These are phyloP conservation scores for Drosophila melanocephala DNA, from an alignment of 2,888 invertebrate genomes.

Conservation along the genomic window DNA sequence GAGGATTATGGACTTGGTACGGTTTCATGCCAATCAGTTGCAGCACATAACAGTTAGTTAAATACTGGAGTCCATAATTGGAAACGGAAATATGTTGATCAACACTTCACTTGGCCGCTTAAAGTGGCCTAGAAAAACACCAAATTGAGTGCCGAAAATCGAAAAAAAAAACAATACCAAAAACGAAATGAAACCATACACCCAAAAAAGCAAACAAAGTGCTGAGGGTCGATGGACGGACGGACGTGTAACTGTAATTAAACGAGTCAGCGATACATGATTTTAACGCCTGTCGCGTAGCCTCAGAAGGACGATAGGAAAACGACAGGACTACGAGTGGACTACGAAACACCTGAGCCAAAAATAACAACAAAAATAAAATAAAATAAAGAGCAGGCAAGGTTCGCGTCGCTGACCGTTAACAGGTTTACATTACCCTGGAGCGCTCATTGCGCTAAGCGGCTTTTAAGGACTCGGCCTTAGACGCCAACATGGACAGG, in stretches of 20 bases:
- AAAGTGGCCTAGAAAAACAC: conserved; percentile 25
- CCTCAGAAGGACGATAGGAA: conserved; percentile 36
- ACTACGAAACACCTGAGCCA: conserved; percentile 49
- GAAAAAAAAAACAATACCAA: conserved; percentile 11
- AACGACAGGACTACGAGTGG: conserved; percentile 4
- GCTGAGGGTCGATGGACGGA: neutral
- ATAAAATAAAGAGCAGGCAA: conserved; percentile 3
- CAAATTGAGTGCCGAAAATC: conserved; percentile 20
- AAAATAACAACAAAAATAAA: conserved; percentile 16
- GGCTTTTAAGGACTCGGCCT: conserved; percentile 75
- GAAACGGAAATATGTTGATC: conserved; percentile 65
- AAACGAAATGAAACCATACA: conserved; percentile 21
- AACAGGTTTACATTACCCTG: conserved; percentile 72
- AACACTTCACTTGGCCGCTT: conserved; percentile 48
- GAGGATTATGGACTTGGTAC: conserved; percentile 5
- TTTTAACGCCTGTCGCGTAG: conserved; percentile 77
- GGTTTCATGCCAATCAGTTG: conserved; percentile 37
- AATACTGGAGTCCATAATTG: conserved; percentile 50
- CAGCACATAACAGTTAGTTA: conserved; percentile 30
- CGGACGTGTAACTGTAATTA: conserved; percentile 73
- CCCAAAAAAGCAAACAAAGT: conserved; percentile 14
- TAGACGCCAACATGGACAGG: conserved; percentile 14
- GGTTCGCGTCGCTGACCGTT: conserved; percentile 28
- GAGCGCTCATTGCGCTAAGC: conserved; percentile 62
- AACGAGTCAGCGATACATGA: conserved; percentile 81